Evolutionary conservation across 2,113 vertebrate species (phyloP), one percentile per base, ranked within the genome.

Genomic region (Ovibos moschatus): DNA sequence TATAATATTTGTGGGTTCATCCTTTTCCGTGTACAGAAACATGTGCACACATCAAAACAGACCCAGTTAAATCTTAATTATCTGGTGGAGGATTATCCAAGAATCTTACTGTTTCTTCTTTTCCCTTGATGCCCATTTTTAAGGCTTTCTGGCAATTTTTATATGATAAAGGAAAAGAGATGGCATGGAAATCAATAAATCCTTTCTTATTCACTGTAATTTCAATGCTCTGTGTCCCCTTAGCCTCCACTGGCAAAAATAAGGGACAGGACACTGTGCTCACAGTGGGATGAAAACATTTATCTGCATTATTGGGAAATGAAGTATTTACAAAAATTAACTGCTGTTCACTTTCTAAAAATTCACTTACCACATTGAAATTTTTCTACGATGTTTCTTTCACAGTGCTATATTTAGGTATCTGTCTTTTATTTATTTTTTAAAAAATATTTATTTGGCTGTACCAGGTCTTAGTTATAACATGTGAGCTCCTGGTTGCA

Each of bases 1-100:
- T 76, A n/a, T 58, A 67, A 7, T 98, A 93, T 97, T 96, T 96
- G 91, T 89, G 93, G 94, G 94, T 96, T 91, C 55, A 83, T 95
- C 84, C 85, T 78, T 94, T 93, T 78, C 85, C 7, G 19, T 36
- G 55, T 64, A 89, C 62, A 89, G 82, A 97, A 96, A 92, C 87
- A 89, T 85, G 94, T 87, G 85, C 93, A 96, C 94, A 96, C 91
- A 96, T 95, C 95, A 90, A 96, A 97, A 91, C 94, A 98, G 95
- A 97, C 79, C 53, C 84, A 36, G 67, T 78, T 57, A 96, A 91
- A 83, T 93, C 94, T 96, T 94, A 79, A 97, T 97, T 88, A 89
- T 97, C 50, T 3, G 9, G 10, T 21, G 16, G 53, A 94, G 91
- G 85, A 88, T 30, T 82, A 83, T n/a, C 94, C 85, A 92, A 96